These are phyloP conservation scores for Coelopa pilipes DNA, from an alignment of 2,888 invertebrate species.

Conservation along the genomic window DNA sequence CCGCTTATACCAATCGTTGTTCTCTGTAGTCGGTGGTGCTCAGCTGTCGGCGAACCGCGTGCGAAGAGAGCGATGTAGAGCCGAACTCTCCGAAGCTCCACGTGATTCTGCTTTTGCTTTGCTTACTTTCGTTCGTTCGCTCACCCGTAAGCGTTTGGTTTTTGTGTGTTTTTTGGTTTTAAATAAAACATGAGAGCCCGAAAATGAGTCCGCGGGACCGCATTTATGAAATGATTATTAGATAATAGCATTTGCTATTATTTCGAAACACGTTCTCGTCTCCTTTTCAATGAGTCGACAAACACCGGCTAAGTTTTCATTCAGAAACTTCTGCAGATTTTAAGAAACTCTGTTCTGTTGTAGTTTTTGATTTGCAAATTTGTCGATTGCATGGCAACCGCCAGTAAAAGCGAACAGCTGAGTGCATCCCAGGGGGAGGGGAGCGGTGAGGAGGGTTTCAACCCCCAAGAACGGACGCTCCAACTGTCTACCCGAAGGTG, in stretches of 20 bases:
- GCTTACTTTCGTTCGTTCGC: background rate
- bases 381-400: too few species aligned
- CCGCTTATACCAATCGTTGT: too few species aligned
- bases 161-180: background rate
- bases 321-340: too few species aligned
- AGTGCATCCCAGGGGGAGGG: background rate
- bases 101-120: background rate
- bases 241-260: background rate
- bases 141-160: background rate
- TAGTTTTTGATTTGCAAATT: too few species aligned
- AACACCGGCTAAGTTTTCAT: too few species aligned
- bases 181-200: background rate
- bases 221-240: background rate
- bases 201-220: background rate
- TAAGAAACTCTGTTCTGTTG: too few species aligned
- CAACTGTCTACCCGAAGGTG: too few species aligned
- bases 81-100: background rate
- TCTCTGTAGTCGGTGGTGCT: too few species aligned
- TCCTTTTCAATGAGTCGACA: too few species aligned
- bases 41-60: background rate
- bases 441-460: background rate
- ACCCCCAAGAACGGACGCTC: background rate
- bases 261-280: too few species aligned
- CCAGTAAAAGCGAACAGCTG: conserved; percentile 19
- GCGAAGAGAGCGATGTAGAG: conserved; percentile 11